These are phyloP conservation scores for Nipponia nippon DNA, from an alignment of 2,113 vertebrate species.

Conservation along the genomic window DNA sequence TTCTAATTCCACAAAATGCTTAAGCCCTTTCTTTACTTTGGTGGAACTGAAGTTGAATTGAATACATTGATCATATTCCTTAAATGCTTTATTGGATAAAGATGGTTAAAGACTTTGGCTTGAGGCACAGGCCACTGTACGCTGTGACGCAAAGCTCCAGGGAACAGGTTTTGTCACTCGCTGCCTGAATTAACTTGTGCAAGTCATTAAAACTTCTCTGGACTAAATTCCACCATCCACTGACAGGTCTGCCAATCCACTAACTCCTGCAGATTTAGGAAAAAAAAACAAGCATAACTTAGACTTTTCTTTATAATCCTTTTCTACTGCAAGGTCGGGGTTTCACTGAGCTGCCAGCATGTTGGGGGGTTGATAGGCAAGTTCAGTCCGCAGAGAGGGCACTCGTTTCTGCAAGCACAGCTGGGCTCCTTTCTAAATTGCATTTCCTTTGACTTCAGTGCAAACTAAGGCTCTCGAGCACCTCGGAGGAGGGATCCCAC, in stretches of 20 bases:
- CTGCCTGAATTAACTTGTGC: not conserved
- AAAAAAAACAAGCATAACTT: not conserved
- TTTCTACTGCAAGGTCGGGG: not conserved
- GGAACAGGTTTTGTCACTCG: not conserved
- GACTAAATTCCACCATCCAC: not conserved
- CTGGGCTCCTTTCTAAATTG: not conserved
- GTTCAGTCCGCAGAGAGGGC: not conserved
- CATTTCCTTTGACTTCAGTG: not conserved
- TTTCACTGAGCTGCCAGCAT: not conserved
- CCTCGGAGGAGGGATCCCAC: not conserved
- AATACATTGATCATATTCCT: not conserved
- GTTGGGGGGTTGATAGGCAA: not conserved
- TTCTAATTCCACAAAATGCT: not conserved
- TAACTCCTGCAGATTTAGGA: not conserved
- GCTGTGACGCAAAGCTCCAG: not conserved
- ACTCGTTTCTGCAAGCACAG: not conserved
- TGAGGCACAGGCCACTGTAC: not conserved
- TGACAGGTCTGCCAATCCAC: not conserved
- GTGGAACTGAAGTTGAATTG: not conserved
- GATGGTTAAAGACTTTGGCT: not conserved
- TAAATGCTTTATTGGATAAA: not conserved
- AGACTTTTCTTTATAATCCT: not conserved
- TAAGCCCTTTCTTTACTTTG: not conserved
- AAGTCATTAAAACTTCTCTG: not conserved
- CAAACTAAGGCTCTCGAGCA: not conserved